Base-by-base conservation (phyloP, 2,797 vertebrate genomes). In the Vultur gryphus region DNA sequence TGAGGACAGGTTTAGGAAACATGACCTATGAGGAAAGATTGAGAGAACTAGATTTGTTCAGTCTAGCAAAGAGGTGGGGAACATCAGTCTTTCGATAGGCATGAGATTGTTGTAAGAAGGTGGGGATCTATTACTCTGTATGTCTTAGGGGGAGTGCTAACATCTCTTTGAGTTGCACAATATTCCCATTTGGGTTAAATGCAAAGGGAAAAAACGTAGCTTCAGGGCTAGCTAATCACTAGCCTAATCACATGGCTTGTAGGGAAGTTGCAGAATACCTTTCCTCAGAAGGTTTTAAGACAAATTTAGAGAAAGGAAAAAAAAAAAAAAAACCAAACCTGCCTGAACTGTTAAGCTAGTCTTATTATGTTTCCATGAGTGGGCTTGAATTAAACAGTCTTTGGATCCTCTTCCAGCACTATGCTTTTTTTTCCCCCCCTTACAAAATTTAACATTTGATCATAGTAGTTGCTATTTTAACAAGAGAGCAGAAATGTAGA, bases 381-480 rank as follows among this genome's bases (percentile, higher is more conserved):
- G 71, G 90, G 91, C 41, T 94, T 89, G 71, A 94, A 87, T 95
- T 79, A 92, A 95, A 48, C n/a, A 81, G n/a, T 49, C 61, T 91
- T 89, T 87, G 84, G 86, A 87, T 94, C 73, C 64, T 82, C 28
- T 87, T 94, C 77, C 58, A 90, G 59, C 48, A 28, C 48, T 76
- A 25, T 0, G 3, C 54, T 16, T 23, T 61, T 80, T 86, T 67
- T 72, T 48, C 10, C 37, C 37, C 37, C 5, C 21, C 52, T 44
- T 84, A 70, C 17, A 41, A 59, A 79, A 76, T 73, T 43, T 79
- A 89, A 89, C 66, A 46, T 90, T 93, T 94, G 59, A 95, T 92
- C 59, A 29, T 80, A 92, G 88, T 80, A 89, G 70, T 57, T 92
- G 37, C 94, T 93, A 61, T 94, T 97, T 93, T 93, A 94, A 75